Base-by-base conservation (phyloP, 1,140 invertebrate genomes). In the Drosophila pseudoananassae region DNA sequence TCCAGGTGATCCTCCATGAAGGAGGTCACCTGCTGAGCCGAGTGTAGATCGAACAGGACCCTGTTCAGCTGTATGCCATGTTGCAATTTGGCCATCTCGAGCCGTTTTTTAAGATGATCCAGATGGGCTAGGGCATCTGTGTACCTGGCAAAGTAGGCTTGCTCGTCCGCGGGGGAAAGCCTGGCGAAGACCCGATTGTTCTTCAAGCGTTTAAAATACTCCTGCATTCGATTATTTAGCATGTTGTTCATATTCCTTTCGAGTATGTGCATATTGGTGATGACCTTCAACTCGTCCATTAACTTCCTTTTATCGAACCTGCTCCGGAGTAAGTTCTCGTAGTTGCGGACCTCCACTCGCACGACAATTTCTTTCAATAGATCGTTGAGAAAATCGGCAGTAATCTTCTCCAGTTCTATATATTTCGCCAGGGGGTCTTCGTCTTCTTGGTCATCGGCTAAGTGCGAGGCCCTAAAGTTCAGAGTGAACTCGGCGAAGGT, bases 281-380 rank as follows among this genome's bases (percentile, higher is more conserved):
- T 0, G 0, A 6, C 6, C 0, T 9, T 27, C 1, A 84, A 6
- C 7, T 29, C 38, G 0, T 1, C 0, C 0, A 49, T 5, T 0
- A 84, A 51, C 33, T 80, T 85, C 0, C 0, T 10, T 12, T 69
- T 80, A 33, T 84, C 77, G 9, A 61, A 50, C n/a, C 31, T 65
- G 0, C 2, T 0, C 1, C 47, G 17, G 1, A 53, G 14, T 0
- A 6, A 0, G 5, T 10, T 12, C 0, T 58, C 23, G 5, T 9
- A 7, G 8, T 31, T 3, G 0, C 23, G 0, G 5, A 1, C 0
- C 4, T 61, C 63, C 2, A n/a, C 45, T 6, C 9, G 33, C 5
- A 43, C 8, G 4, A 83, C 15, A 0, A 85, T 17, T 1, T 77
- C 50, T 0, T 36, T 1, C 1, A 80, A n/a, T 10, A 80, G 60